Conservation (phyloP, 2,797 vertebrate genomes). For the Fringilla coelebs region DNA sequence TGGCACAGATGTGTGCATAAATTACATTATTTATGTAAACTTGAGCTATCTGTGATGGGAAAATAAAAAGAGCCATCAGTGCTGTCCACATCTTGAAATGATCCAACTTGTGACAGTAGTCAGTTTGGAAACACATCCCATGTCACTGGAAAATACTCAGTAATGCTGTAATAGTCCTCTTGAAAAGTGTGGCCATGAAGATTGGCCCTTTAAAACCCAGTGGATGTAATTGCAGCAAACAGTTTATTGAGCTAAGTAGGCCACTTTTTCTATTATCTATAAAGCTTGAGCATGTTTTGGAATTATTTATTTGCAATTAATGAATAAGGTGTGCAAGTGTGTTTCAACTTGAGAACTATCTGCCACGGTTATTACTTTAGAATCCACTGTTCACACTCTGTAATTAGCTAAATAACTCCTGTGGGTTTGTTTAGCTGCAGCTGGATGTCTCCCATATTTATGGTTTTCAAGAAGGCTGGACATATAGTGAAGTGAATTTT, state of each 20-base stretch:
- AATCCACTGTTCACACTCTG: not conserved
- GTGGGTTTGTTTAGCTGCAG: not conserved
- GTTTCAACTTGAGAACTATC: not conserved
- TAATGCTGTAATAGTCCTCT: not conserved
- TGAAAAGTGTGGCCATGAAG: not conserved
- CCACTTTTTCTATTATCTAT: not conserved
- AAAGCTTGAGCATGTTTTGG: not conserved
- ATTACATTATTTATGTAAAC: not conserved
- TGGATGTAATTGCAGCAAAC: not conserved
- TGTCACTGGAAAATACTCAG: not conserved
- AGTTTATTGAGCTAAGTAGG: conserved; percentile 3
- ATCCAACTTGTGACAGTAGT: not conserved
- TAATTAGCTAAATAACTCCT: conserved; percentile 4
- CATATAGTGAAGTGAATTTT: not conserved
- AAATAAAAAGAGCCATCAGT: not conserved
- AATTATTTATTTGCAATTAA: conserved; percentile 32
- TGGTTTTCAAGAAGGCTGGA: not conserved
- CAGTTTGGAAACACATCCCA: not conserved
- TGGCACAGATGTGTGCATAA: not conserved
- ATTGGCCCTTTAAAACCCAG: not conserved
- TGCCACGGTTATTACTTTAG: not conserved
- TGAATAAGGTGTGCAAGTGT: not conserved
- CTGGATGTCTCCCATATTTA: not conserved
- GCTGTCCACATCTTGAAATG: not conserved
- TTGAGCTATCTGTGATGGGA: not conserved